phyloP scores from a whole-genome alignment of 2,888 invertebrate species.

The Dryobota labecula region DNA sequence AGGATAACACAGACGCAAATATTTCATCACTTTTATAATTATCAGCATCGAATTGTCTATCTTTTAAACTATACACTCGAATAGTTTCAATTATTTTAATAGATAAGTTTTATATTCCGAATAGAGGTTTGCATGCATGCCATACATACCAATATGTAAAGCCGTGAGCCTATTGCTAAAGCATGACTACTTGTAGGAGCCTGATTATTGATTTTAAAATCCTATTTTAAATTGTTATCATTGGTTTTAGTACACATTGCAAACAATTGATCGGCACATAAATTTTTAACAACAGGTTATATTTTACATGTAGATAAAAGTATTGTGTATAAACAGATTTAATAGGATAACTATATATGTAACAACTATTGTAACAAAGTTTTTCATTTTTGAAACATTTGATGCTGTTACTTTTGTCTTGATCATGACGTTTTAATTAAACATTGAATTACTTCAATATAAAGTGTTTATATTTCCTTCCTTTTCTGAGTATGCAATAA shows the following conservation, averaged over 20 bases:
- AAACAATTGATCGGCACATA: conserved; percentile 39
- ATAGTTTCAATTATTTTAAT: conserved; percentile 59
- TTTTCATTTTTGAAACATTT: conserved; percentile 85
- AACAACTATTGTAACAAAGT: conserved; percentile 75
- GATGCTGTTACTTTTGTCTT: conserved; percentile 87
- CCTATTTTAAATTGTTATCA: conserved; percentile 37
- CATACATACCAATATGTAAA: conserved; percentile 24
- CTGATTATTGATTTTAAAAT: conserved; percentile 40
- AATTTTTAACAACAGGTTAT: conserved; percentile 50
- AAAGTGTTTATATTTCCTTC: conserved; percentile 43
- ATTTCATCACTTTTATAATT: conserved; percentile 68
- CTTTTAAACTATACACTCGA: conserved; percentile 56
- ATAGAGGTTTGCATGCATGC: conserved; percentile 44
- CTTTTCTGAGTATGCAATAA: conserved; percentile 32
- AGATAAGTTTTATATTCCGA: conserved; percentile 47
- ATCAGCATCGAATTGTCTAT: conserved; percentile 59
- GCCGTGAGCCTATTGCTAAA: conserved; percentile 30
- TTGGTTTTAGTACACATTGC: conserved; percentile 47
- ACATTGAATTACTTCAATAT: conserved; percentile 83
- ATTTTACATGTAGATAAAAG: conserved; percentile 66
- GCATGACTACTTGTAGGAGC: conserved; percentile 28
- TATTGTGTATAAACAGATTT: conserved; percentile 76
- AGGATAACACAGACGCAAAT: conserved; percentile 62
- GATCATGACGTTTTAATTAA: conserved; percentile 89
- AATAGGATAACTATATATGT: conserved; percentile 70